phyloP scores from a whole-genome alignment of 2,113 vertebrate genomes.

The Calyptomena viridis region DNA sequence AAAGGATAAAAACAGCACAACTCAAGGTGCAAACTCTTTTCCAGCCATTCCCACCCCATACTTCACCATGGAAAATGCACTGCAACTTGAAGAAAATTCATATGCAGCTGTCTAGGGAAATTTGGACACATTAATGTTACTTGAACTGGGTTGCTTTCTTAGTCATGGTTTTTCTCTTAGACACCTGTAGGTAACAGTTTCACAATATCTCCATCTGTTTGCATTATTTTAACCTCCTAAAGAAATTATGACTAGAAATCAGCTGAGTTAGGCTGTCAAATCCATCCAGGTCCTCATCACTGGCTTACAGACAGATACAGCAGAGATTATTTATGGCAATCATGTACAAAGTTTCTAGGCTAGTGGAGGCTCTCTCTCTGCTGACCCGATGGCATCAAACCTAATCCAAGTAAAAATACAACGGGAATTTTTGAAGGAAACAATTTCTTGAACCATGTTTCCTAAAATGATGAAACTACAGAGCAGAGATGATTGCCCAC shows the following conservation, averaged over 20 bases:
- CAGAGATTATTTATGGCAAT: neutral
- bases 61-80: neutral
- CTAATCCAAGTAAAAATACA: neutral
- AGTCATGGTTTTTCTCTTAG: neutral
- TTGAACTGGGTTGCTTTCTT: neutral
- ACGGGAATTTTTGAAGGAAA: neutral
- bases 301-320: neutral
- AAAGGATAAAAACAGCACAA: neutral
- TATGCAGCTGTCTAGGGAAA: neutral
- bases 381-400: neutral
- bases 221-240: neutral
- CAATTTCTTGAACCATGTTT: neutral
- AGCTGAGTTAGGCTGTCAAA: neutral
- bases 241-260: neutral
- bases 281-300: neutral
- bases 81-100: neutral
- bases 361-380: neutral
- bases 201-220: neutral
- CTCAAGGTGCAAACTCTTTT: neutral
- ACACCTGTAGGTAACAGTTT: neutral
- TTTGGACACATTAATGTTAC: neutral
- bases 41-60: neutral
- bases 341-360: neutral
- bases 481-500: neutral
- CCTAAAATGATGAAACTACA: neutral